A percentile compares a stretch with the other conserved stretches of the same genome.
These are phyloP conservation scores for Myotis daubentonii DNA, from an alignment of 2,797 vertebrate genomes.

Conservation along the genomic window DNA sequence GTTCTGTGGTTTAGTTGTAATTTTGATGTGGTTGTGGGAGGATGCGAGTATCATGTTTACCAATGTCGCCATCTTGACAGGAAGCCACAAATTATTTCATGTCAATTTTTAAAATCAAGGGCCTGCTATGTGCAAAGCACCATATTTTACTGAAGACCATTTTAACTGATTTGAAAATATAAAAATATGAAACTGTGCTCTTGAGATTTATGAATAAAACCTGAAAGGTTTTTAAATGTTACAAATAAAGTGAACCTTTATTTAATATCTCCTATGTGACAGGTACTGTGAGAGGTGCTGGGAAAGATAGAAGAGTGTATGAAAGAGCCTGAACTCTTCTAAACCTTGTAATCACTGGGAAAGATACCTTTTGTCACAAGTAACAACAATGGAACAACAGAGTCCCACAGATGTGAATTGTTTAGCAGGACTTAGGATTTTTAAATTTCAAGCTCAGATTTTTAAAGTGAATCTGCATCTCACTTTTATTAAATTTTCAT, in stretches of 20 bases:
- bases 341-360: neutral
- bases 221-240: neutral
- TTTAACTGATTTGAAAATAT: conserved; percentile 27
- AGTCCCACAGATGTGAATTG: neutral
- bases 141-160: neutral
- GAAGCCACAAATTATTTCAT: neutral
- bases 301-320: neutral
- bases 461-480: neutral
- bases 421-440: neutral
- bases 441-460: conserved; percentile 10
- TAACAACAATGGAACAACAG: neutral
- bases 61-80: neutral
- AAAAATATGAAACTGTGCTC: conserved; percentile 3
- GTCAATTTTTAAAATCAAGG: neutral
- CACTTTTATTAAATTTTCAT: conserved; percentile 19
- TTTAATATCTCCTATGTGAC: neutral
- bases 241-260: conserved; percentile 1
- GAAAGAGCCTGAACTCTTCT: neutral
- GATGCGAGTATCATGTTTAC: neutral
- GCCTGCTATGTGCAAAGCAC: neutral
- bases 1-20: neutral
- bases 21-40: neutral
- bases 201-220: conserved; percentile 18
- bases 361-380: neutral
- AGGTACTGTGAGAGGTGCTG: neutral